Evolutionary conservation across 64 coral and sea anemone species (phyloP).

Genomic region (Pocillopora damicornis): DNA sequence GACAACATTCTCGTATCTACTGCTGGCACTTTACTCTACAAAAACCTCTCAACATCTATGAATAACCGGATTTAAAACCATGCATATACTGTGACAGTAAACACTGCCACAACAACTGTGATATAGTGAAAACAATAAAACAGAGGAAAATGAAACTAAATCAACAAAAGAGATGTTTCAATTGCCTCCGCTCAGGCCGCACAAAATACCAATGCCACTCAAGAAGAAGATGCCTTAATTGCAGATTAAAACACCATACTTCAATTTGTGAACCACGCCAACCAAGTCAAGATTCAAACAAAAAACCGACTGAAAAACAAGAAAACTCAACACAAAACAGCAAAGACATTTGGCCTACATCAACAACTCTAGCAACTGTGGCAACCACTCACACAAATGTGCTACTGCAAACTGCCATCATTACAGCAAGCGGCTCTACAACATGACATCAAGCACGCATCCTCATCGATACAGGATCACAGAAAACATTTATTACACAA

Average conservation of each 20-base stretch:
- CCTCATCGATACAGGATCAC: slow-evolving; percentile 59
- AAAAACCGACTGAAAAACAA: slow-evolving; percentile 41
- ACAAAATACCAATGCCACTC: slow-evolving; percentile 17
- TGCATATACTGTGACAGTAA: slow-evolving; percentile 58
- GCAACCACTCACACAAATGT: not conserved
- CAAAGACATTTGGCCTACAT: slow-evolving; percentile 16
- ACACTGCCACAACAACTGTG: not conserved
- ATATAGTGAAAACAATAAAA: slow-evolving; percentile 19
- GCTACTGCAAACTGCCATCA: slow-evolving; percentile 36
- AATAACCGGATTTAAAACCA: slow-evolving; percentile 29
- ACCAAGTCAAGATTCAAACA: slow-evolving; percentile 27
- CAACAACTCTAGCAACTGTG: slow-evolving; percentile 40
- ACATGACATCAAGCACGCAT: slow-evolving; percentile 48
- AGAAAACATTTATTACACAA: slow-evolving; percentile 52
- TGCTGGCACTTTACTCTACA: not conserved
- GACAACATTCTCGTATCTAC: too few relatives aligned
- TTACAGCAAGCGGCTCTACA: slow-evolving; percentile 53
- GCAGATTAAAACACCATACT: slow-evolving; percentile 42
- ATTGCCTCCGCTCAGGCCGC: too few relatives aligned
- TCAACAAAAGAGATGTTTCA: slow-evolving; percentile 33
- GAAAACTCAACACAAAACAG: slow-evolving; percentile 4
- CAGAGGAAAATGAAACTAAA: slow-evolving; percentile 32
- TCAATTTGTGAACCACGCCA: slow-evolving; percentile 46
- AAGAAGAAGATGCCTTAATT: slow-evolving; percentile 48
- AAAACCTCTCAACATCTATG: slow-evolving; percentile 11